Evolutionary conservation across 2,113 vertebrate species (phyloP), one percentile per base, ranked within the genome.

Genomic region (Scomber japonicus): DNA sequence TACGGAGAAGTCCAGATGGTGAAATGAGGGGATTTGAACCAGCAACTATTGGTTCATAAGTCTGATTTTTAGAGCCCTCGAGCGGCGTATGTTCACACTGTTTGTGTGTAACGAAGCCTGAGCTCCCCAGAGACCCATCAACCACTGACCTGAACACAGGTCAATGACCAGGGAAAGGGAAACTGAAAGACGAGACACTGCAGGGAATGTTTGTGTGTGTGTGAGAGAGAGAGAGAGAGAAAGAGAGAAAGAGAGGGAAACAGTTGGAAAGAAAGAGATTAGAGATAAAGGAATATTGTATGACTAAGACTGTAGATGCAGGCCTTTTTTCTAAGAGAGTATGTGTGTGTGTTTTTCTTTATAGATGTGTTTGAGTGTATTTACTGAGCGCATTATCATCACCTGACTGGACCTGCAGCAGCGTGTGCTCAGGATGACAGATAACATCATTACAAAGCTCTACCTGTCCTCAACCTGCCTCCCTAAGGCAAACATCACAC

Each of bases 101-200:
- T 55, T 57, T 76, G 57, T 49, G 78, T 48, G 69, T 77, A 83
- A 79, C 17, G 17, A 75, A 56, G 76, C 69, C 60, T 21, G 61
- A 85, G 56, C 31, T 85, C 90, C 71, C 87, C 27, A 11, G 89
- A 83, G 87, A 77, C 19, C 72, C 81, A 84, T 89, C 73, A 66
- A 66, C 40, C 56, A 0, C 77, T 87, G 88, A 91, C 86, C 88
- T 65, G 59, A 85, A 71, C 78, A 84, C 78, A 84, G 89, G 88
- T 90, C 91, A 90, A 80, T 51, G 75, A 81, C 83, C 81, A 64
- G 46, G 40, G 72, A 84, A 69, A 84, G 78, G 75, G 75, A 79
- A 80, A 79, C 80, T 87, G 90, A 87, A 90, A 89, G 78, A 79
- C 4, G 89, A 88, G 85, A 82, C 83, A 51, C 62, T 57, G 59